Base-by-base conservation (phyloP, 2,113 vertebrate genomes). In the Trichechus manatus region DNA sequence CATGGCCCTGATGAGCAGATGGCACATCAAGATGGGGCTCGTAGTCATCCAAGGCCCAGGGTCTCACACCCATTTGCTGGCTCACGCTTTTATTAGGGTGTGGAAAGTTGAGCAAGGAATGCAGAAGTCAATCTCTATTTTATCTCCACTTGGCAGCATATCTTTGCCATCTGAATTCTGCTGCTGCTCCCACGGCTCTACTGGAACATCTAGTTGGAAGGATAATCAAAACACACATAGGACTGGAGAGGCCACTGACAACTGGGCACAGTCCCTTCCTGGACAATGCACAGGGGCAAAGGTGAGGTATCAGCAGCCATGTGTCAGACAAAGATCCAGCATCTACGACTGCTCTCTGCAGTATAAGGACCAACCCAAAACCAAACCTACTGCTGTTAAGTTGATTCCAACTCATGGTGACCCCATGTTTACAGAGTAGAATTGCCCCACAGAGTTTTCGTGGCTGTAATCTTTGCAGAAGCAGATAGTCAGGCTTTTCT, bases 161-260 rank as follows among this genome's bases (percentile, higher is more conserved):
- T 19, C 47, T 31, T 31, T 80, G 64, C 19, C 72, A 14, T 7
- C 27, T 0, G 33, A 47, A 11, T 9, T 50, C 44, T 39, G 44
- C 53, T 8, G 11, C 81, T 75, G 80, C 66, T 66, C 63, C 80
- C 84, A 66, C 0, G 1, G 91, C 22, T 39, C 6, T 5, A 3
- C 11, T 5, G 22, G 53, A 75, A 68, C 47, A 14, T 4, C 39
- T 5, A 66, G 56, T 1, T 50, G 25, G 36, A 23, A 90, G 53
- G 61, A 84, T 20, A n/a, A 78, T 83, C 44, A 19, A 0, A 3
- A 3, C 39, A 27, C 75, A 42, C 0, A 0, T 0, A 1, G 15
- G 44, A 92, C 66, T 27, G 14, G 53, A 86, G 33, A 56, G 53
- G 6, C 36, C 61, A 4, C 13, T 11, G 15, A 20, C 31, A 22